phyloP scores from a whole-genome alignment of 2,113 vertebrate genomes.

The Noctilio leporinus region DNA sequence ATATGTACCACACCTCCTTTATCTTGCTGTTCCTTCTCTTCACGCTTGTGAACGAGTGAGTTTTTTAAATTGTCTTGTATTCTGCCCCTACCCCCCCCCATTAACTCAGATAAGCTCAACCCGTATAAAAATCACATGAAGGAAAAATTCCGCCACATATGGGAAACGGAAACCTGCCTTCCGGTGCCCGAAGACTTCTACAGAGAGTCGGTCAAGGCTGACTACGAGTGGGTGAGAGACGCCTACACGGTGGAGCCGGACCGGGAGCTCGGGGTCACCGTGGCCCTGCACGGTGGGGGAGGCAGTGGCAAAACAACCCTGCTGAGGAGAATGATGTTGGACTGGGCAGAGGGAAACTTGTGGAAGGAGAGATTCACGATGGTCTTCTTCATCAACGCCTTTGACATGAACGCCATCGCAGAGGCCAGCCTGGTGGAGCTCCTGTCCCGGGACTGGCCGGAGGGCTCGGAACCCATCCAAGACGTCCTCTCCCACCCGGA shows the following conservation, averaged over 20 bases:
- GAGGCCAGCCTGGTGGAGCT: constrained; percentile 34
- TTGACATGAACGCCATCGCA: background rate
- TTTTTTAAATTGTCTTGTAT: background rate
- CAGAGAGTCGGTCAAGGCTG: fast-evolving
- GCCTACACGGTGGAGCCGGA: too few relatives aligned
- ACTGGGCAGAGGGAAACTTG: constrained; percentile 54
- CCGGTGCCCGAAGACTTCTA: background rate
- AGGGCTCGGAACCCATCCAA: background rate
- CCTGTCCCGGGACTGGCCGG: background rate
- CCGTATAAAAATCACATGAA: constrained; percentile 26
- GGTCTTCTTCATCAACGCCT: constrained; percentile 36
- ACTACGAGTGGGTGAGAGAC: fast-evolving
- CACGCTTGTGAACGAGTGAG: background rate
- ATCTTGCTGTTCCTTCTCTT: background rate
- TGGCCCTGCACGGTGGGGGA: constrained; percentile 28
- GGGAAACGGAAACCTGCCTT: constrained; percentile 13
- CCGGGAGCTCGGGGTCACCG: background rate
- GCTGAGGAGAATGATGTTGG: constrained; percentile 48
- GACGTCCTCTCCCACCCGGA: constrained; percentile 19
- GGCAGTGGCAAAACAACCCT: constrained; percentile 61
- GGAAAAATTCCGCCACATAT: background rate
- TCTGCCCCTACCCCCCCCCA: background rate
- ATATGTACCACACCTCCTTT: background rate
- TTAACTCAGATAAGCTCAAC: background rate
- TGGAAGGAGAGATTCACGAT: constrained; percentile 7